Base-by-base conservation (phyloP, 2,113 vertebrate genomes). In the Xerus inauris region DNA sequence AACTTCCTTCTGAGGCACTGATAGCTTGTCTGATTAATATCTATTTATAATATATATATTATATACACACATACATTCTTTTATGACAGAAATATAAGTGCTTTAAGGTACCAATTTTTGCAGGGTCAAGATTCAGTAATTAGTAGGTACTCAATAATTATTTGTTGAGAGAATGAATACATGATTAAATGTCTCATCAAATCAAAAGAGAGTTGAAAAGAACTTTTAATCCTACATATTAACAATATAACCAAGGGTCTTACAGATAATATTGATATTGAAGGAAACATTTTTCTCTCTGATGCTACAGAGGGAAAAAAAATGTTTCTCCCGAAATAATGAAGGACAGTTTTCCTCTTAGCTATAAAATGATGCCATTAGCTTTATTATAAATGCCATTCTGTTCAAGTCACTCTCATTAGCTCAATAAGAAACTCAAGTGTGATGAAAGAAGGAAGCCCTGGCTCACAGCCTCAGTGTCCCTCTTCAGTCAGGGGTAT, bases 351-450 rank as follows among this genome's bases (percentile, higher is more conserved):
- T 59, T 67, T 5, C 2, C 20, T 72, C 16, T 89, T 72, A 35
- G 75, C 3, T 94, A 17, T 80, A 73, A 49, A 51, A 30, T 71
- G 93, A 89, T 87, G 35, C 28, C 1, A 79, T 49, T 81, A 64
- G 6, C n/a, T 96, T 98, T 95, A 95, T 97, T 93, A 64, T 72
- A 94, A 65, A 38, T n/a, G n/a, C 42, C 85, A 71, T 3, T 10
- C 93, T 57, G 19, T 67, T 87, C 92, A 95, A 67, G 51, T 65
- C 24, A 51, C 57, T 96, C 0, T 0, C 94, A 75, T 28, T 93
- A 94, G 96, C 28, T 84, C 93, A 97, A 96, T 4, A 94, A 76
- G 95, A 97, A 96, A 71, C 83, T 54, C 91, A 32, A 17, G 87
- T 72, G 19, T 90, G 51, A 26, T 19, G 19, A 62, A 49, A 1